These are phyloP conservation scores for Melipona beecheii DNA, from an alignment of 2,888 invertebrate species.

Conservation along the genomic window DNA sequence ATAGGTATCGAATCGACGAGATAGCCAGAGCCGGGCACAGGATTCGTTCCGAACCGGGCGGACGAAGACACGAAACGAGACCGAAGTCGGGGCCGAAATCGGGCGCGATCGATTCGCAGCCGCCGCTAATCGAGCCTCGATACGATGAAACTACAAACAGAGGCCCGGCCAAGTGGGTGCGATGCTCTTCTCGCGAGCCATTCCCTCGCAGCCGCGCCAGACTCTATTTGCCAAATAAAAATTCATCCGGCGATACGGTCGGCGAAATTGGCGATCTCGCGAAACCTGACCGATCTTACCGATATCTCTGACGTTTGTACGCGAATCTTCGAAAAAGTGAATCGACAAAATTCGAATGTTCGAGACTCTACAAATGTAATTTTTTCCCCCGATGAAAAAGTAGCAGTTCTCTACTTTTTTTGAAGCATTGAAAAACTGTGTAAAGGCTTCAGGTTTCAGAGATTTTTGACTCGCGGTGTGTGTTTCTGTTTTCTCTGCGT, in stretches of 20 bases:
- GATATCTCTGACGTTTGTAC: no score
- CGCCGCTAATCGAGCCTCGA: slow-evolving; percentile 27
- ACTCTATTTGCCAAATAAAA: slow-evolving; percentile 28
- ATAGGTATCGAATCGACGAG: slow-evolving; percentile 13
- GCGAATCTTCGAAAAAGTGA: no score
- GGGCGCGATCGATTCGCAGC: slow-evolving; percentile 13
- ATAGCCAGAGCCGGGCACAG: background rate
- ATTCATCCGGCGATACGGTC: background rate
- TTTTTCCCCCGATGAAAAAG: no score
- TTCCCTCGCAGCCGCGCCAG: slow-evolving; percentile 9
- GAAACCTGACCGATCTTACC: no score
- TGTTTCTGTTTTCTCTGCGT: no score
- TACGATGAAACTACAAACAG: slow-evolving; percentile 35
- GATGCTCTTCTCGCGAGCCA: slow-evolving; percentile 38
- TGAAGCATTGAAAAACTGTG: no score
- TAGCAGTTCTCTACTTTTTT: no score
- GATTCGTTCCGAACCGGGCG: background rate
- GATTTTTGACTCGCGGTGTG: no score
- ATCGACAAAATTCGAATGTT: no score
- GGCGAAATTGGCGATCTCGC: no score
- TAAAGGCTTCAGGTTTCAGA: no score
- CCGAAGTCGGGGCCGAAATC: background rate
- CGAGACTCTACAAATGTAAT: no score
- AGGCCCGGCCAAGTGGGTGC: slow-evolving; percentile 20
- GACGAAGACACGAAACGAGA: slow-evolving; percentile 1